Evolutionary conservation across 2,113 vertebrate species (phyloP).

Genomic region (Coracopsis vasa): DNA sequence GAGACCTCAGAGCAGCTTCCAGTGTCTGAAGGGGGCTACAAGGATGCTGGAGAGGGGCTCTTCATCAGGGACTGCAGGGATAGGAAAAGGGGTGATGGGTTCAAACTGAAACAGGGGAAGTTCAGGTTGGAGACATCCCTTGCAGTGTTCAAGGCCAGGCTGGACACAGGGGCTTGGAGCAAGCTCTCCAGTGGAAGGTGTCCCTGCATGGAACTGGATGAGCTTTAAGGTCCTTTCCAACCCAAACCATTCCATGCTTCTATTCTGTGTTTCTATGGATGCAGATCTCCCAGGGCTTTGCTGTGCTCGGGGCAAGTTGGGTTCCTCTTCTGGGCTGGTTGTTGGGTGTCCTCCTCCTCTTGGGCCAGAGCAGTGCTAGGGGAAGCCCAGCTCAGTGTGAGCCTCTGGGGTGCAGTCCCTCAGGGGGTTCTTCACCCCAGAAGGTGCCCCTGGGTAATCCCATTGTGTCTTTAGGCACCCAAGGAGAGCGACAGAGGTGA

Average conservation of each 20-base stretch:
- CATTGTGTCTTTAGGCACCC: background rate
- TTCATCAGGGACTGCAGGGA: too few species aligned
- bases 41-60: too few species aligned
- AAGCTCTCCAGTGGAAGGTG: background rate
- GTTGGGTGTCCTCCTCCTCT: background rate
- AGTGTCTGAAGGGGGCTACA: too few species aligned
- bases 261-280: background rate
- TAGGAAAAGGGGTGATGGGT: too few species aligned
- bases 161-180: too few species aligned
- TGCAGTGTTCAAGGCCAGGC: too few species aligned
- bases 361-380: fast-evolving
- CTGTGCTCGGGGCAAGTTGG: fast-evolving
- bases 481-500: background rate
- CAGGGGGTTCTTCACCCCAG: fast-evolving
- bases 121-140: too few species aligned
- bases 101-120: too few species aligned
- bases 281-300: background rate
- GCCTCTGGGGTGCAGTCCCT: background rate
- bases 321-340: background rate
- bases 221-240: background rate
- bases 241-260: background rate
- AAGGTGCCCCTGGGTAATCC: fast-evolving
- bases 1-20: too few species aligned
- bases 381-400: background rate
- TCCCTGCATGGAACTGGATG: background rate